Evolutionary conservation across 2,888 invertebrate species (phyloP).

Genomic region (Apeira syringaria): DNA sequence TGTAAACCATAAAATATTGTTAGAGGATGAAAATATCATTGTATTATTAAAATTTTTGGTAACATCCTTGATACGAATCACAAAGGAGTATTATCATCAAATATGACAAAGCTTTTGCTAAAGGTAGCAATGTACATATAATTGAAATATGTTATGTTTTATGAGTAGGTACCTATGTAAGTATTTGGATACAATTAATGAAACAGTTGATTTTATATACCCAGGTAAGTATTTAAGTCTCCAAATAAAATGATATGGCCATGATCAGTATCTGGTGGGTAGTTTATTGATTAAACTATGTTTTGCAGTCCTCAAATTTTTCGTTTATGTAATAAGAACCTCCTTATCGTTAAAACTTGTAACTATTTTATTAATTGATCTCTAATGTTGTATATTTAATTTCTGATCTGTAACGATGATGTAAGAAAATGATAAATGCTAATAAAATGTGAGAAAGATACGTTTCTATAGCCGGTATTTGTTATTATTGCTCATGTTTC

Average conservation of each 20-base stretch:
- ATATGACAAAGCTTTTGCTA: too few relatives aligned
- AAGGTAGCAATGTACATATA: constrained; percentile 1
- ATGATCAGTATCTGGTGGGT: neutral
- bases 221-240: too few relatives aligned
- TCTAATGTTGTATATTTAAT: constrained; percentile 16
- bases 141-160: neutral
- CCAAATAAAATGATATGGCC: too few relatives aligned
- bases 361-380: constrained; percentile 15
- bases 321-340: neutral
- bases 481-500: too few relatives aligned
- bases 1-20: too few relatives aligned
- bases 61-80: too few relatives aligned
- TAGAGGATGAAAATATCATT: too few relatives aligned
- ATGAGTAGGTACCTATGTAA: too few relatives aligned
- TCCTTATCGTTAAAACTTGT: constrained; percentile 4
- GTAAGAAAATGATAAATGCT: constrained; percentile 14
- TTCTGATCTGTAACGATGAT: constrained; percentile 10
- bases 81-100: constrained; percentile 6
- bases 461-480: constrained; percentile 3
- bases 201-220: too few relatives aligned
- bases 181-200: too few relatives aligned
- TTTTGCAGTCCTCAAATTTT: neutral
- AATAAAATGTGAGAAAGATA: constrained; percentile 11
- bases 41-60: too few relatives aligned
- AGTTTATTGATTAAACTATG: neutral